A percentile compares a stretch with the other conserved stretches of the same genome.
Evolutionary conservation across 2,888 invertebrate genomes (phyloP).

Genomic region (Drosophila kuntzei): DNA sequence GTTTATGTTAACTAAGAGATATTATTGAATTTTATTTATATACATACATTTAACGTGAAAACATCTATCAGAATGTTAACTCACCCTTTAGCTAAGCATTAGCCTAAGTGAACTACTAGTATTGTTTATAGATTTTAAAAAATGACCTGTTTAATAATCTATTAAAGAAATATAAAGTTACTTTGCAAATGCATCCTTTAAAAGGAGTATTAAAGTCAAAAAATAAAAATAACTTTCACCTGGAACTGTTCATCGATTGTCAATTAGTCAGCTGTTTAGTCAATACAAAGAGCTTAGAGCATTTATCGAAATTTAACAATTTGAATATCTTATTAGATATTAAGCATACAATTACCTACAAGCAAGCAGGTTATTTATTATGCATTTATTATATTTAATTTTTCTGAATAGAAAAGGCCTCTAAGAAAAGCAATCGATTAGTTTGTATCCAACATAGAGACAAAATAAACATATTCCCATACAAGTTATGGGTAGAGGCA

Average conservation of each 20-base stretch:
- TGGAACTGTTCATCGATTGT: background rate
- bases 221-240: background rate
- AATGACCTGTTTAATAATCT: too few species aligned
- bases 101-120: too few species aligned
- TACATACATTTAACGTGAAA: too few species aligned
- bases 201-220: background rate
- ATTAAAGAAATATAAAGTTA: too few species aligned
- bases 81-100: too few species aligned
- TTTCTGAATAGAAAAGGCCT: background rate
- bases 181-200: too few species aligned
- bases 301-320: background rate
- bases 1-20: too few species aligned
- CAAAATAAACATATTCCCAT: background rate
- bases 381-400: constrained; percentile 1
- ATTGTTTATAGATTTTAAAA: too few species aligned
- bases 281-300: background rate
- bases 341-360: constrained; percentile 1
- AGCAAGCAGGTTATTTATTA: background rate
- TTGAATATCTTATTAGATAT: constrained; percentile 8
- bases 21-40: too few species aligned
- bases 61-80: too few species aligned
- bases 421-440: constrained; percentile 9
- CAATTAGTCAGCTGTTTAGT: background rate
- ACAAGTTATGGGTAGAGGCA: constrained; percentile 10
- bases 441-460: background rate